Base-by-base conservation (phyloP, 2,888 invertebrate genomes). In the Selenia dentaria region DNA sequence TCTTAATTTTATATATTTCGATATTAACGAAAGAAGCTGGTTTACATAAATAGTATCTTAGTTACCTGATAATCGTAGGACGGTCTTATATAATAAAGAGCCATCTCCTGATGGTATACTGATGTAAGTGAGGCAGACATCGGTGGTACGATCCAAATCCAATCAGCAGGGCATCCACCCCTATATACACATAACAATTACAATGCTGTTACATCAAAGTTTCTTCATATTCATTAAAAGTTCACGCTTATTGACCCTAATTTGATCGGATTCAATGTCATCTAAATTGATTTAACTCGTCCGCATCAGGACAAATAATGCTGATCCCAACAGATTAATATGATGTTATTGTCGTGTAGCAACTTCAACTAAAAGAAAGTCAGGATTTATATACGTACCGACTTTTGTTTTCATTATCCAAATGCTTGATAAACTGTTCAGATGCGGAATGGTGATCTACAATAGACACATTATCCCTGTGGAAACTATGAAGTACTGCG, bases 401-500 rank as follows among this genome's bases (percentile, higher is more conserved):
- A 54, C 95, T 86, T 64, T 95, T 93, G 57, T 94, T 94, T 75
- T 98, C 98, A 70, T 96, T 97, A 65, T 97, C 97, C 74, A 97
- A 92, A 86, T 98, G 97, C 73, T 97, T 97, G 93, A 98, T 97
- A 79, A 98, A 99, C 51, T 97, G 96, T 74, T 98, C 98, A 0
- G 97, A 95, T 0, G 98, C 98, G 0, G 98, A 96, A 72, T 98
- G 98, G 77, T 99, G 97, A 85, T 99, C 98, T 2, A 98, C 97
- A 56, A 98, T 97, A 0, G 98, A 97, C 1, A 96, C 96, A 59
- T 96, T 96, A 59, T 93, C 93, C 64, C 93, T 92, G 86, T 97
- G 93, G 62, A 94, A 98, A 67, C 98, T 98, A 76, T 97, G 94
- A 12, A 98, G 83, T 1, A 98, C 98, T 0, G 98, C 98, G 26